These are phyloP conservation scores for Coryphaenoides rupestris DNA, from an alignment of 2,113 vertebrate species.

Conservation along the genomic window DNA sequence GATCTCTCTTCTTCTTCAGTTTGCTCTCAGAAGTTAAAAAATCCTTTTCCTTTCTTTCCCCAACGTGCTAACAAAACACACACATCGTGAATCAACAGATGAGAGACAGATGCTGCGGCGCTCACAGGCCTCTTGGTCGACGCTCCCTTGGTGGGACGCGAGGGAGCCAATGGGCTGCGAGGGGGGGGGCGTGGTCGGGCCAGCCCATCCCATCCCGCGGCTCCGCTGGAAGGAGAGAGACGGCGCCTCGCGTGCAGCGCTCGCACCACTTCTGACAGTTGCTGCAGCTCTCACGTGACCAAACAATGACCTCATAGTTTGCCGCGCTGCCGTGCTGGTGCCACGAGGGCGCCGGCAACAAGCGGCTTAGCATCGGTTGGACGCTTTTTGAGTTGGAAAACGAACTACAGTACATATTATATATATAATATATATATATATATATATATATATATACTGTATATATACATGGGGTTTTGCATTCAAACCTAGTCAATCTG, in stretches of 20 bases:
- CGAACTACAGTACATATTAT: too few relatives aligned
- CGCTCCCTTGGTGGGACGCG: constrained; percentile 55
- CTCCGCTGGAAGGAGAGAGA: constrained; percentile 61
- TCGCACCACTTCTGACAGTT: constrained; percentile 73
- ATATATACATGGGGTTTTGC: not conserved
- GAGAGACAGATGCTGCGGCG: not conserved
- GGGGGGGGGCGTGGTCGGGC: constrained; percentile 54
- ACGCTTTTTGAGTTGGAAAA: too few relatives aligned
- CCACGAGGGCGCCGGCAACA: not conserved
- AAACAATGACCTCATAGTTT: constrained; percentile 78
- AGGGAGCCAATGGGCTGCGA: constrained; percentile 63
- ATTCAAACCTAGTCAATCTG: not conserved
- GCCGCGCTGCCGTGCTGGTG: not conserved
- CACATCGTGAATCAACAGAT: too few relatives aligned
- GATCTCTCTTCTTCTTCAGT: too few relatives aligned
- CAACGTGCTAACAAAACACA: too few relatives aligned
- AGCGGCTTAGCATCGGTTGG: not conserved
- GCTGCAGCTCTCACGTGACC: constrained; percentile 77
- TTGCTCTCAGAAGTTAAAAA: too few relatives aligned
- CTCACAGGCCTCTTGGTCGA: constrained; percentile 48
- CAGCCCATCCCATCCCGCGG: constrained; percentile 58
- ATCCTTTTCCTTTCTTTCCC: too few relatives aligned
- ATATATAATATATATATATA: not conserved
- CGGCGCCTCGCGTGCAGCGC: constrained; percentile 30
- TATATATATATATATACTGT: not conserved